Conservation (phyloP, 1,140 invertebrate genomes). For the Belonocnema kinseyi region DNA sequence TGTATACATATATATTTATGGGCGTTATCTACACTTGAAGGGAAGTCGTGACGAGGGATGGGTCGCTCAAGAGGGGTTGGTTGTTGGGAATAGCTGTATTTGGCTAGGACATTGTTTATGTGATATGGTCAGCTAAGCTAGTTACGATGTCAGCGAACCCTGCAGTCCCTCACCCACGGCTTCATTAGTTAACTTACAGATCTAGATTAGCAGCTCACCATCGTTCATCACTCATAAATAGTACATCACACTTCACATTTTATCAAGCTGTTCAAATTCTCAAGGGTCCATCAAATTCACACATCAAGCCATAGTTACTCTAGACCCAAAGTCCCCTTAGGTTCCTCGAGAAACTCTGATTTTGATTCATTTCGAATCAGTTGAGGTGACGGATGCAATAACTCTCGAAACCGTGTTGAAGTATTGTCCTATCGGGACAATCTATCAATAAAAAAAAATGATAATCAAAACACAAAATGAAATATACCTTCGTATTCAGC, state of each 20-base stretch:
- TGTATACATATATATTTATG: neutral
- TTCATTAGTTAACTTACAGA: neutral
- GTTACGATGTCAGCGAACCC: constrained; percentile 17
- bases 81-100: constrained; percentile 27
- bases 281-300: neutral
- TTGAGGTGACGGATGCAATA: too few relatives aligned
- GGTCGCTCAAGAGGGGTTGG: constrained; percentile 9
- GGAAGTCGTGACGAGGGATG: constrained; percentile 6
- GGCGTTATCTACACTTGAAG: constrained; percentile 20
- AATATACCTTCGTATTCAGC: too few relatives aligned
- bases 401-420: too few relatives aligned
- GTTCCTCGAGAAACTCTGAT: too few relatives aligned
- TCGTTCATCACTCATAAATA: constrained; percentile 14
- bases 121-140: constrained; percentile 15
- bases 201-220: constrained; percentile 11
- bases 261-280: constrained; percentile 5
- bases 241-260: constrained; percentile 14
- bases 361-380: too few relatives aligned
- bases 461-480: too few relatives aligned
- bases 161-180: neutral
- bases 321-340: too few relatives aligned
- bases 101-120: constrained; percentile 26
- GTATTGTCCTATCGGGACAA: too few relatives aligned
- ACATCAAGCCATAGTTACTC: neutral
- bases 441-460: too few relatives aligned